Percentiles rank a stretch among this genome's conserved stretches.
phyloP scores from a whole-genome alignment of 1,140 invertebrate species.

The Drosophila persimilis region DNA sequence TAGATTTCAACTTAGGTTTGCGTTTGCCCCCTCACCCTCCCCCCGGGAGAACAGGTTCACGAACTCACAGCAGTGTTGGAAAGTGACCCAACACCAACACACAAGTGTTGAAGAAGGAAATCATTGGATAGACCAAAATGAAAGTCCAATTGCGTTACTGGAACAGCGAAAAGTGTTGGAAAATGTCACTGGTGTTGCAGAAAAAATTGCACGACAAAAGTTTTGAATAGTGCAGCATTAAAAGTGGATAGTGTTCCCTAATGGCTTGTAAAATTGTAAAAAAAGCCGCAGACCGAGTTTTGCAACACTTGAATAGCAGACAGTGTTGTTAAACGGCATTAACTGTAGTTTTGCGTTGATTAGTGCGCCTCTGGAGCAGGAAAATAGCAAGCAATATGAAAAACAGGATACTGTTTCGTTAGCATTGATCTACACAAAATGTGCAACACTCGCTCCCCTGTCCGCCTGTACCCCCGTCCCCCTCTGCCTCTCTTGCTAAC shows the following conservation, averaged over 20 bases:
- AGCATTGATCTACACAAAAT: conserved; percentile 40
- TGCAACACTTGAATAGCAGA: background rate
- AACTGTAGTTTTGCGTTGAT: background rate
- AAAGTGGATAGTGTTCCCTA: too few species aligned
- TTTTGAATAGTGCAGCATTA: too few species aligned
- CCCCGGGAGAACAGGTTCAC: background rate
- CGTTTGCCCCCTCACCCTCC: background rate
- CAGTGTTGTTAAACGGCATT: background rate
- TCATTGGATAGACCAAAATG: too few species aligned
- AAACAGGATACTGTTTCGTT: conserved; percentile 34
- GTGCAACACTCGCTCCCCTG: conserved; percentile 12
- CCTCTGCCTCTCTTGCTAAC: conserved; percentile 17
- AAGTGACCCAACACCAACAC: too few species aligned
- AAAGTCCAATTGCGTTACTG: too few species aligned
- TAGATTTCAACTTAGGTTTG: conserved; percentile 62
- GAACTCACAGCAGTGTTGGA: background rate
- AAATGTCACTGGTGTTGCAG: too few species aligned
- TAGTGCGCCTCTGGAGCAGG: background rate
- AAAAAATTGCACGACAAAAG: too few species aligned
- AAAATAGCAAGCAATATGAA: conserved; percentile 33
- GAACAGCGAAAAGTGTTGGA: too few species aligned
- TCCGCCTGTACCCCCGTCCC: background rate
- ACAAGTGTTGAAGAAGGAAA: too few species aligned
- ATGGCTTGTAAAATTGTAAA: too few species aligned
- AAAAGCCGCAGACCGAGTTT: too few species aligned